Evolutionary conservation across 35 echinoderm and acorn worm species (phyloP).

Genomic region (Apostichopus californicus): DNA sequence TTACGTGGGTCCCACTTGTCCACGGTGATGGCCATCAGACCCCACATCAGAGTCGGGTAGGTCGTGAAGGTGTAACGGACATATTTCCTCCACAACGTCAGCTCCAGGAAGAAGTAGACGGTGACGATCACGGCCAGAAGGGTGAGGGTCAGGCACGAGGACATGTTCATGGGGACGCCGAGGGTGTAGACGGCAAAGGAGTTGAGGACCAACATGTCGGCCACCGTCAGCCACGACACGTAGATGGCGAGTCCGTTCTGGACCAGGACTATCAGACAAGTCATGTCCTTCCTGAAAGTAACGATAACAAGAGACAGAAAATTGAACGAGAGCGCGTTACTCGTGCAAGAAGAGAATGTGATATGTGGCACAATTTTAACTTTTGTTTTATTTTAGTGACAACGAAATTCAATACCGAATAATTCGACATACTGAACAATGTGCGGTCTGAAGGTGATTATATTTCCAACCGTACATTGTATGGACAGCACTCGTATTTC

Average conservation of each 20-base stretch:
- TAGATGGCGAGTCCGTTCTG: constrained; percentile 89
- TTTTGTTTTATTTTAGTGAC: no score
- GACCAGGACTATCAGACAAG: constrained; percentile 64
- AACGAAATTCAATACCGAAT: no score
- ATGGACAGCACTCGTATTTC: no score
- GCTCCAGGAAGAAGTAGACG: constrained; percentile 81
- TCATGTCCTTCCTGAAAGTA: constrained; percentile 63
- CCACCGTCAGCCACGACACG: constrained; percentile 78
- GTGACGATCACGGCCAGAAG: constrained; percentile 61
- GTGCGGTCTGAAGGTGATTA: no score
- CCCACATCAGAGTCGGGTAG: constrained; percentile 65
- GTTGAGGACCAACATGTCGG: constrained; percentile 70
- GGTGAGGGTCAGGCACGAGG: constrained; percentile 63
- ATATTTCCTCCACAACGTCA: constrained; percentile 63
- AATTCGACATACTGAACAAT: no score
- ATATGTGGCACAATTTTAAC: no score
- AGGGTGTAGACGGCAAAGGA: constrained; percentile 57
- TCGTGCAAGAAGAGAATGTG: no score
- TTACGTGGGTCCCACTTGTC: constrained; percentile 63
- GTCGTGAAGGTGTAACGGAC: constrained; percentile 72
- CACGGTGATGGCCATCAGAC: constrained; percentile 44
- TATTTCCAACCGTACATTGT: no score
- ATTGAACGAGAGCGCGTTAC: no score
- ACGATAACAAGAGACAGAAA: no score
- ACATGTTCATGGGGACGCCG: constrained; percentile 20